Conservation (phyloP, 2,797 vertebrate genomes). For the Lithobates sylvaticus region DNA sequence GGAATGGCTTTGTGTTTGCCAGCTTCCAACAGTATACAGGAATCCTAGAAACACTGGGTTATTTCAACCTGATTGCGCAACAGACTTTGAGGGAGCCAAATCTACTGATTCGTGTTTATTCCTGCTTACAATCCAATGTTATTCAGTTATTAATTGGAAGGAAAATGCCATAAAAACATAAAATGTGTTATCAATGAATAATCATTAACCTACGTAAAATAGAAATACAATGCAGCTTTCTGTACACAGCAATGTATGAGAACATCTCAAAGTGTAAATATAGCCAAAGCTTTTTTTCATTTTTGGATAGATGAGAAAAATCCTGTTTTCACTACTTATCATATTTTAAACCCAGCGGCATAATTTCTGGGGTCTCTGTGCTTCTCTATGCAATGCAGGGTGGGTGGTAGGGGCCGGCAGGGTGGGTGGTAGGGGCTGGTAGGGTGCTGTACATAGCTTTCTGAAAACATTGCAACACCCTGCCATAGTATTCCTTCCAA, state of each 20-base stretch:
- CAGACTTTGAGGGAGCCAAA: background rate
- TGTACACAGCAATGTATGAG: background rate
- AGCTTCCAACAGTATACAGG: constrained; percentile 18
- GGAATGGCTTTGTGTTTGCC: background rate
- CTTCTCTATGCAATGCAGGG: too few species aligned
- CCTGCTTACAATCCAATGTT: background rate
- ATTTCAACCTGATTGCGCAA: background rate
- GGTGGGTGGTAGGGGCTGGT: too few species aligned
- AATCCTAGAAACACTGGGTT: constrained; percentile 7
- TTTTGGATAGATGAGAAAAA: too few species aligned
- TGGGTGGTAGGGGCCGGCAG: too few species aligned
- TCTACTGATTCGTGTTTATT: background rate
- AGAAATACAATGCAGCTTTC: too few species aligned
- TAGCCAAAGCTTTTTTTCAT: too few species aligned
- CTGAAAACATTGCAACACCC: too few species aligned
- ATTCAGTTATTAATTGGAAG: background rate
- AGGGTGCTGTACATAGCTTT: too few species aligned
- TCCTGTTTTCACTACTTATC: too few species aligned
- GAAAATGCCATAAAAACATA: background rate
- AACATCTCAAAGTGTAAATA: background rate
- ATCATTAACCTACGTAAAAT: background rate
- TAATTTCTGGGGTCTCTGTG: too few species aligned
- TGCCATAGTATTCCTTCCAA: too few species aligned
- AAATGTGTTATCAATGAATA: background rate
- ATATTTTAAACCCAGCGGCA: too few species aligned